Evolutionary conservation across 1,140 invertebrate species (phyloP), one percentile per base, ranked within the genome.

Genomic region (Aphis gossypii): DNA sequence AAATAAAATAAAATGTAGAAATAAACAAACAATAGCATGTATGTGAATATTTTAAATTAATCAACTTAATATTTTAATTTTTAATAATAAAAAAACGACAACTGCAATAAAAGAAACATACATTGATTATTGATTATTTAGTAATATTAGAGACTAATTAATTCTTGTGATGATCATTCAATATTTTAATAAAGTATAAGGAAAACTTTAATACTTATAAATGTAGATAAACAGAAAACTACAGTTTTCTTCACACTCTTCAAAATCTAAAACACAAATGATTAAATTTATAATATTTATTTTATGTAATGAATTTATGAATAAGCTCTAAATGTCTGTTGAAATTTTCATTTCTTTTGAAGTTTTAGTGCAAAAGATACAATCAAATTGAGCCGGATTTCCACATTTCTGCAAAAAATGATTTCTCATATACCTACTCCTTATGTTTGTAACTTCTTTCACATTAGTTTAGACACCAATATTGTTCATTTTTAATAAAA

Each of bases 321-420:
- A 94, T 56, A 9, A 82, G 35, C 20, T 87, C 46, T 38, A 95
- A 92, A 94, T 96, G 96, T 20, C 95, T 95, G 90, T 95, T 95
- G 9, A 96, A 94, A 94, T 96, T 95, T 88, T 95, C 95, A 90
- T 95, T 95, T 94, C 95, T 95, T 94, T 95, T 96, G 83, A 95
- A 95, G 48, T 95, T 95, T 91, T 95, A 21, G 54, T 25, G 94
- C 95, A 95, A 54, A 95, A 94, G 18, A 94, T 95, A 94, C 95
- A 95, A 11, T 94, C 94, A 94, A 95, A 95, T 88, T 95, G 94
- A 21, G 95, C 95, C 14, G 94, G 94, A 87, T 94, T 94, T 54
- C 95, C 95, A 93, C 95, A 95, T 94, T 95, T 95, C 46, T 94
- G 93, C 60, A 92, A 25, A 23, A 93, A 87, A 76, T 95, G 94